These are phyloP conservation scores for Cricetomys ansorgei DNA, from an alignment of 2,113 vertebrate species.

Conservation along the genomic window DNA sequence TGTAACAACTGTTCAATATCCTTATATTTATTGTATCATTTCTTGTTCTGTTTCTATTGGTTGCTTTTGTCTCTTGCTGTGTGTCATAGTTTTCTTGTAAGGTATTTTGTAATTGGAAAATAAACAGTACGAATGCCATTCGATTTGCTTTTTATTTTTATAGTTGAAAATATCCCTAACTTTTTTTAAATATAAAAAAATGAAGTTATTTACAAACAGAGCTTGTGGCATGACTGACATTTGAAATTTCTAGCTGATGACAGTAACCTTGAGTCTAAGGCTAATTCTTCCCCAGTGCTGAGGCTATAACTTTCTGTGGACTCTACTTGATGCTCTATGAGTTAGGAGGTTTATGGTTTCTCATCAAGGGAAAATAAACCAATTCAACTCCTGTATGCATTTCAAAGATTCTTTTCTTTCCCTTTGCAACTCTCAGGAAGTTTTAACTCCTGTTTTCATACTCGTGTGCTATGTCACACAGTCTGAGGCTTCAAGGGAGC, in stretches of 20 bases:
- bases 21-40: background rate
- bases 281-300: background rate
- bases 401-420: background rate
- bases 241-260: background rate
- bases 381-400: background rate
- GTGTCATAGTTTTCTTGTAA: background rate
- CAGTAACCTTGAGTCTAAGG: background rate
- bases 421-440: background rate
- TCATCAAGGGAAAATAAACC: background rate
- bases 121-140: background rate
- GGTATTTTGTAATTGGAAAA: background rate
- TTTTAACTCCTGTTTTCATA: background rate
- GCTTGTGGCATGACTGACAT: background rate
- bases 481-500: background rate
- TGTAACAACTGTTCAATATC: background rate
- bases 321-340: background rate
- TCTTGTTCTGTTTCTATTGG: background rate
- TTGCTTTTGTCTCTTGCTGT: background rate
- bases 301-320: background rate
- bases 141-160: background rate
- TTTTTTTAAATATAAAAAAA: constrained; percentile 28
- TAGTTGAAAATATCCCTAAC: background rate
- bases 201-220: background rate
- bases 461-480: background rate
- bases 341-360: background rate